Evolutionary conservation across 2,888 invertebrate species (phyloP).

Genomic region (Pandemis cinnamomeana): DNA sequence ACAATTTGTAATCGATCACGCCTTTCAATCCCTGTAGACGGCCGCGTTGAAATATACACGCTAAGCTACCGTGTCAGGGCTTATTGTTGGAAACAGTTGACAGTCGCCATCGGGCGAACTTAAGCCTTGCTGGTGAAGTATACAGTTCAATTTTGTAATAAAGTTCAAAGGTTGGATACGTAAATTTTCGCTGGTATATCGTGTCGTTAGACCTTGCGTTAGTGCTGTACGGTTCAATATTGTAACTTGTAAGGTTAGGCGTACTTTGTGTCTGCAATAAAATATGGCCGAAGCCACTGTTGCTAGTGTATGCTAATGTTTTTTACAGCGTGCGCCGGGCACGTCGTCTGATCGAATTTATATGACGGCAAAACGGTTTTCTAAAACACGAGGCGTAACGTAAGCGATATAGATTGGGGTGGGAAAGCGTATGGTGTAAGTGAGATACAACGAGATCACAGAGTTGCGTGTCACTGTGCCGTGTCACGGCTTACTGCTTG

Average conservation of each 20-base stretch:
- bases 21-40: constrained; percentile 47
- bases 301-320: constrained; percentile 68
- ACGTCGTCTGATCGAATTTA: constrained; percentile 65
- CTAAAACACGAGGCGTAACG: constrained; percentile 50
- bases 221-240: background rate
- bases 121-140: constrained; percentile 49
- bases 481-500: constrained; percentile 24
- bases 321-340: constrained; percentile 65
- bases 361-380: constrained; percentile 57
- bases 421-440: constrained; percentile 40
- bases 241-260: constrained; percentile 45
- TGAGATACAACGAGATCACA: constrained; percentile 34
- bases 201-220: constrained; percentile 50
- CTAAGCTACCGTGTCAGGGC: constrained; percentile 48
- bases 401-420: constrained; percentile 46
- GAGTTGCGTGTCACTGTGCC: constrained; percentile 1
- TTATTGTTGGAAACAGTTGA: constrained; percentile 45
- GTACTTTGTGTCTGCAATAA: constrained; percentile 64
- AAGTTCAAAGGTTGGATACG: constrained; percentile 46
- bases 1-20: constrained; percentile 69
- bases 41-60: constrained; percentile 53
- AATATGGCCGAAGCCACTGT: constrained; percentile 58
- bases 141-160: constrained; percentile 58
- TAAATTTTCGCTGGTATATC: constrained; percentile 49
- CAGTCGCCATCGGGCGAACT: constrained; percentile 47